Conservation (phyloP, 2,797 vertebrate species). For the Scarus forsteni region DNA sequence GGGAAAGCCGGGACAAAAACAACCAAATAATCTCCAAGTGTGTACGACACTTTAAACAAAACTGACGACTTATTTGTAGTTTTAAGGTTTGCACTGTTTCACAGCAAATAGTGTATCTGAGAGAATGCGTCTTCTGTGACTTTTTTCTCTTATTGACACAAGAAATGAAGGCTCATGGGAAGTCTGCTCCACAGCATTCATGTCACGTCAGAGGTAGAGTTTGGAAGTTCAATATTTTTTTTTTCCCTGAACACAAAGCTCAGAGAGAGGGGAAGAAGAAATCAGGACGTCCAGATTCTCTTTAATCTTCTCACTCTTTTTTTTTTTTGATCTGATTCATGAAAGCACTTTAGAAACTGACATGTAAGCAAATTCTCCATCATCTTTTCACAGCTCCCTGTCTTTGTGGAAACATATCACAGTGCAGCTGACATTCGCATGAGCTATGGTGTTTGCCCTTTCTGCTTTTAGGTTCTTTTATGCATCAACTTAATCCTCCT, state of each 20-base stretch:
- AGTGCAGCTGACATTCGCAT: slow-evolving; percentile 31
- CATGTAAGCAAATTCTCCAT: slow-evolving; percentile 27
- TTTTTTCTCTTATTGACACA: slow-evolving; percentile 19
- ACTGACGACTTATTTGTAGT: too few species aligned
- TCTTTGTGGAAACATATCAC: slow-evolving; percentile 10
- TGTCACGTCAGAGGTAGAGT: slow-evolving; percentile 18
- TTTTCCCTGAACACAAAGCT: slow-evolving; percentile 4
- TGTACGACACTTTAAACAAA: too few species aligned
- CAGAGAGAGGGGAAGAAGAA: neutral
- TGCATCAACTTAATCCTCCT: slow-evolving; percentile 43
- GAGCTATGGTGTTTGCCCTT: slow-evolving; percentile 40
- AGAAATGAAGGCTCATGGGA: slow-evolving; percentile 22
- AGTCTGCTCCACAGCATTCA: slow-evolving; percentile 12
- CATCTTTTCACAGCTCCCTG: slow-evolving; percentile 31
- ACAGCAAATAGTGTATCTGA: slow-evolving; percentile 17
- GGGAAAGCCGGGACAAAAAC: too few species aligned
- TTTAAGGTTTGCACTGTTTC: too few species aligned
- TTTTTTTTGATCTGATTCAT: slow-evolving; percentile 16
- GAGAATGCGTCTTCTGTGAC: slow-evolving; percentile 38
- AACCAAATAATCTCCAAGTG: too few species aligned
- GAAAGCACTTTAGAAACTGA: slow-evolving; percentile 43
- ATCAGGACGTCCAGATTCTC: slow-evolving; percentile 13
- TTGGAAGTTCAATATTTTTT: slow-evolving; percentile 25
- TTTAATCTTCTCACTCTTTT: slow-evolving; percentile 49
- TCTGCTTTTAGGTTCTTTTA: slow-evolving; percentile 56